A percentile compares a stretch with the other conserved stretches of the same genome.
These are phyloP conservation scores for Crocodylus rhombifer DNA, from an alignment of 2,797 vertebrate genomes.

Conservation along the genomic window DNA sequence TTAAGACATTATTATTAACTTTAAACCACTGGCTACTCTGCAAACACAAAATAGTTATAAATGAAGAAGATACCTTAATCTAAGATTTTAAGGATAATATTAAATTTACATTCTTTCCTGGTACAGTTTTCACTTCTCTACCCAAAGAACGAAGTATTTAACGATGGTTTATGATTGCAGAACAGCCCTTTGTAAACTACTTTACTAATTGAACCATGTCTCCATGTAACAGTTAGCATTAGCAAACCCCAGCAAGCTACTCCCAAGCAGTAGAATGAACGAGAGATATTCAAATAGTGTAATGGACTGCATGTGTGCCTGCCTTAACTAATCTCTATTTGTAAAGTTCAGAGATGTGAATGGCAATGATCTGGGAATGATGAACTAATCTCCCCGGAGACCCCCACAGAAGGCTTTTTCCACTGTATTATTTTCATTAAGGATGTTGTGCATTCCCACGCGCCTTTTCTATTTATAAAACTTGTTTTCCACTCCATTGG, in stretches of 20 bases:
- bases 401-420: neutral
- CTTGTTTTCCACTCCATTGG: conserved; percentile 40
- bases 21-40: neutral
- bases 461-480: conserved; percentile 56
- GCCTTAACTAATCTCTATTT: conserved; percentile 44
- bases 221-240: neutral
- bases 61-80: neutral
- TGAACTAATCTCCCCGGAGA: neutral
- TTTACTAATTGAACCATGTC: neutral
- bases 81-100: neutral
- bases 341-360: conserved; percentile 32
- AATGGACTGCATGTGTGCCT: neutral
- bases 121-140: neutral
- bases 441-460: conserved; percentile 51
- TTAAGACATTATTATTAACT: neutral
- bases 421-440: conserved; percentile 24
- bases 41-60: neutral
- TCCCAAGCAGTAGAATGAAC: neutral
- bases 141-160: neutral
- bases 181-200: neutral
- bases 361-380: neutral
- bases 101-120: neutral
- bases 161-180: neutral
- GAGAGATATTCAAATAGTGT: neutral
- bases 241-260: neutral